Percentiles rank a stretch among this genome's conserved stretches.
phyloP scores from a whole-genome alignment of 2,113 vertebrate species.

The Thymallus thymallus region DNA sequence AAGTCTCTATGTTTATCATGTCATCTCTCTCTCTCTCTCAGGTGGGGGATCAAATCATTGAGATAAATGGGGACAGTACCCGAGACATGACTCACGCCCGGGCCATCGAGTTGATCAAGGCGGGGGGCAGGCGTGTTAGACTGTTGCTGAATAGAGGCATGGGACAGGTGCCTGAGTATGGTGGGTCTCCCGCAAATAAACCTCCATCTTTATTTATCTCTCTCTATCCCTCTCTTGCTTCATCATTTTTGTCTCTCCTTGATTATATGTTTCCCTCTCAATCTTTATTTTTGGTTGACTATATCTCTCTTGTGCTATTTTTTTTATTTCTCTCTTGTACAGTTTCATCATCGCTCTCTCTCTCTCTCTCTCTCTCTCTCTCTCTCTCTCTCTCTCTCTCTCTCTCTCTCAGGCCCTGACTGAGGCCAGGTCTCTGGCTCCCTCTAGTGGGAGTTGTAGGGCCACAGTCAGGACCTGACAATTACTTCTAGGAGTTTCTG shows the following conservation, averaged over 20 bases:
- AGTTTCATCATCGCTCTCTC: too few relatives aligned
- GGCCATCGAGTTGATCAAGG: constrained; percentile 98
- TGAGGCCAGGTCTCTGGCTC: too few relatives aligned
- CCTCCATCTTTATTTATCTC: not conserved
- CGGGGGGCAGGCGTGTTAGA: constrained; percentile 90
- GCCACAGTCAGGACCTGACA: too few relatives aligned
- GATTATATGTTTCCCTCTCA: too few relatives aligned
- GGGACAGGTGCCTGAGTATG: constrained; percentile 97
- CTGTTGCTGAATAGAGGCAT: constrained; percentile 94
- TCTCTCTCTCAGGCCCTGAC: too few relatives aligned
- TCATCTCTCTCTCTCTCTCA: constrained; percentile 58
- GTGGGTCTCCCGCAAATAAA: constrained; percentile 75
- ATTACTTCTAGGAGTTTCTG: too few relatives aligned
- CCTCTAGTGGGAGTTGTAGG: too few relatives aligned
- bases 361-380: too few relatives aligned
- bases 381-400: too few relatives aligned
- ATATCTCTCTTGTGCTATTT: constrained; percentile 1
- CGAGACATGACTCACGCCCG: constrained; percentile 97
- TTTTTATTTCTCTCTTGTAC: not conserved
- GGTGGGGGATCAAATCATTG: constrained; percentile 99
- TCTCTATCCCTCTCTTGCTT: not conserved
- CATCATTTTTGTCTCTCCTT: not conserved
- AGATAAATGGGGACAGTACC: constrained; percentile 99
- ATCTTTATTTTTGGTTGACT: not conserved
- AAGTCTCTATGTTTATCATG: too few relatives aligned